Percentiles rank a stretch among this genome's conserved stretches.
phyloP scores from a whole-genome alignment of 2,888 invertebrate species.

The Pyrgus malvae region DNA sequence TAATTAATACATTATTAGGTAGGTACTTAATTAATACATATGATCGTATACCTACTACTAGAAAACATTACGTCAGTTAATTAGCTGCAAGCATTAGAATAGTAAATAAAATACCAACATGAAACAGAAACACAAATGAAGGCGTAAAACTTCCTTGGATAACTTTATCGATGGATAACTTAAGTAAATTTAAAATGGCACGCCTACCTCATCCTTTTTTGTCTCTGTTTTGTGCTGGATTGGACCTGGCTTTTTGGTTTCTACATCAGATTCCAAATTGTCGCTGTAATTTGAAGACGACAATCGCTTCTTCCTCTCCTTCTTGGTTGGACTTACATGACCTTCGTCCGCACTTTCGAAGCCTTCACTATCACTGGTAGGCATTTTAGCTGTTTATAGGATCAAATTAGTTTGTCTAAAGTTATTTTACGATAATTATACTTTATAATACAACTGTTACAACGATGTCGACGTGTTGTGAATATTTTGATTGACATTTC shows the following conservation, averaged over 20 bases:
- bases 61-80: too few species aligned
- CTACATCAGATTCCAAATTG: conserved; percentile 54
- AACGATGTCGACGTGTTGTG: conserved; percentile 22
- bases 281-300: conserved; percentile 72
- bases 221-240: conserved; percentile 33
- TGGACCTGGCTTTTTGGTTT: conserved; percentile 37
- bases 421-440: not conserved
- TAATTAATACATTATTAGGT: too few species aligned
- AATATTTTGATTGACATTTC: not conserved
- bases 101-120: too few species aligned
- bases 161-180: too few species aligned
- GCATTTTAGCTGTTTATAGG: conserved; percentile 66
- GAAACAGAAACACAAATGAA: too few species aligned
- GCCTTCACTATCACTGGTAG: conserved; percentile 88
- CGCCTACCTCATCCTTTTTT: conserved; percentile 32
- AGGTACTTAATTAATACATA: too few species aligned
- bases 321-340: conserved; percentile 56
- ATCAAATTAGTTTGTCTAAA: not conserved
- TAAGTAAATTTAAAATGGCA: too few species aligned
- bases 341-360: conserved; percentile 91
- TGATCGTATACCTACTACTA: too few species aligned
- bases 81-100: too few species aligned
- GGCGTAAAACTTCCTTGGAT: too few species aligned
- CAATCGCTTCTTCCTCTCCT: conserved; percentile 59
- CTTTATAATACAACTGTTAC: not conserved